These are phyloP conservation scores for Exaiptasia diaphana DNA, from an alignment of 64 coral and sea anemone genomes.

Conservation along the genomic window DNA sequence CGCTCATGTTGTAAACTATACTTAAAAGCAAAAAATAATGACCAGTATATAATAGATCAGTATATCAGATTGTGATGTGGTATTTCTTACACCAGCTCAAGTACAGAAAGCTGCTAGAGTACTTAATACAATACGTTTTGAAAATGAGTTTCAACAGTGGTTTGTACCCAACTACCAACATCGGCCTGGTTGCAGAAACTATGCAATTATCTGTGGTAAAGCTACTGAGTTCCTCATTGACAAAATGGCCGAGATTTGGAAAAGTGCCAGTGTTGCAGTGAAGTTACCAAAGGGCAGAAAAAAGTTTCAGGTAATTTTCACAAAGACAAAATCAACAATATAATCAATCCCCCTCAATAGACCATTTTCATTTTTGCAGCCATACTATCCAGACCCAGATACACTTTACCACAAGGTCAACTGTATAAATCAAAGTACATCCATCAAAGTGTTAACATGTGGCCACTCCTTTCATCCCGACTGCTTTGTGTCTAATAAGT, in stretches of 20 bases:
- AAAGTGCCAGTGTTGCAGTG: background rate
- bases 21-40: too few relatives aligned
- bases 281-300: background rate
- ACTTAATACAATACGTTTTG: background rate
- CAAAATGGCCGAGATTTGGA: background rate
- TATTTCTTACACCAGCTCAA: background rate
- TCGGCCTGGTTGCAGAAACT: background rate
- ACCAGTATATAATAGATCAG: background rate
- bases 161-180: background rate
- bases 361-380: background rate
- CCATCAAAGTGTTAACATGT: background rate
- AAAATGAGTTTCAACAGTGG: background rate
- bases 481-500: background rate
- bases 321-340: background rate
- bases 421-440: background rate
- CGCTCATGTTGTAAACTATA: too few relatives aligned
- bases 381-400: constrained; percentile 13
- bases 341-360: background rate
- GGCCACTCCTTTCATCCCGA: background rate
- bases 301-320: background rate
- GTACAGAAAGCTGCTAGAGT: background rate
- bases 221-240: background rate
- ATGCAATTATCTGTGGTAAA: background rate
- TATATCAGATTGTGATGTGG: background rate
- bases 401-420: background rate